Evolutionary conservation across 2,797 vertebrate genomes (phyloP), one percentile per base, ranked within the genome.

Genomic region (Carapus acus): DNA sequence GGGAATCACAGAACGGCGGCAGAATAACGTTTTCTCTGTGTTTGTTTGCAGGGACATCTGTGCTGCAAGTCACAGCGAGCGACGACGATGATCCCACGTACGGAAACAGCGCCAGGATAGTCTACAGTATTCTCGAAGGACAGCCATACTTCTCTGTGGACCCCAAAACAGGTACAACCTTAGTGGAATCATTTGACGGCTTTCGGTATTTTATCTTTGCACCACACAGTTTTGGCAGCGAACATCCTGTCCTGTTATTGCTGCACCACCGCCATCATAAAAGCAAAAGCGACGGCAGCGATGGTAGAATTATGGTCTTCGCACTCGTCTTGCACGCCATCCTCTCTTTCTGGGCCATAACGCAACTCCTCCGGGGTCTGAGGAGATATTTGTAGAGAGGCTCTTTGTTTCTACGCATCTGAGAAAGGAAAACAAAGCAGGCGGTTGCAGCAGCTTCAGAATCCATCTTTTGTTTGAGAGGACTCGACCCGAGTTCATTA

Each of bases 111-210:
- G 96, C 96, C 24, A 89, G 92, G 15, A 92, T 99, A 45, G 94
- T 99, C 44, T 99, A 99, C 83, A 98, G 96, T 49, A 96, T 99
- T 77, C 91, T 98, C 45, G 93, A 98, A 78, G 96, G 96, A 80
- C 96, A 99, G 78, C 96, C 96, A 58, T 99, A 99, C 82, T 99
- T 99, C 85, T 99, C 96, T 0, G 93, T 99, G 44, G 96, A 99
- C 74, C 94, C 96, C 45, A 97, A 97, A 89, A 96, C 94, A 86
- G 96, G 96, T 97, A 36, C 2, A 44, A n/a, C n/a, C n/a, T n/a
- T n/a, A n/a, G 24, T 27, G 24, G 9, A 27, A 27, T 5, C 24
- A 4, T 27, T 9, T 27, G 24, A 5, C 24, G 9, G 24, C 9
- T 4, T 27, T 27, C 34, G 50, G 40, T 52, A 65, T 46, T 50